phyloP scores from a whole-genome alignment of 1,140 invertebrate species.

The Papilio xuthus region DNA sequence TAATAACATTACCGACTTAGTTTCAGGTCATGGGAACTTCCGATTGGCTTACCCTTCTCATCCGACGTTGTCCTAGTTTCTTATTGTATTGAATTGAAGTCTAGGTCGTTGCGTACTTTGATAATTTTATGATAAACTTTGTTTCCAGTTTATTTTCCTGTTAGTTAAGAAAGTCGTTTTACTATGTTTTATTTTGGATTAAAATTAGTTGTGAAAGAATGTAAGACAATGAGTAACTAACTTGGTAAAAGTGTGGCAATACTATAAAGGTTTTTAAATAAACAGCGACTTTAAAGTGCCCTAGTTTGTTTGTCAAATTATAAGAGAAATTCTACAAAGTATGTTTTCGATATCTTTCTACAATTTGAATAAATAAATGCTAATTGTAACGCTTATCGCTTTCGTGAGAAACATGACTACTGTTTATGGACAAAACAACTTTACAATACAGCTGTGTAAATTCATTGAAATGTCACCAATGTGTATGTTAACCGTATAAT shows the following conservation, averaged over 20 bases:
- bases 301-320: background rate
- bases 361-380: background rate
- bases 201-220: too few relatives aligned
- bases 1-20: background rate
- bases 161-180: too few relatives aligned
- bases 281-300: background rate
- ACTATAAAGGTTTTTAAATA: background rate
- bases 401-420: background rate
- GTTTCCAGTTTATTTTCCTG: background rate
- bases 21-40: slow-evolving; percentile 23
- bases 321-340: background rate
- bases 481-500: background rate
- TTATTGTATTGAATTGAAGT: background rate
- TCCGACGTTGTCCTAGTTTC: slow-evolving; percentile 24
- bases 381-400: slow-evolving; percentile 13
- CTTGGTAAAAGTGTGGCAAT: too few relatives aligned
- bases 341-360: background rate
- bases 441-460: slow-evolving; percentile 26
- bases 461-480: slow-evolving; percentile 17
- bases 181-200: too few relatives aligned
- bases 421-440: slow-evolving; percentile 10
- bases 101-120: background rate
- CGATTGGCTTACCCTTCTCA: slow-evolving; percentile 10
- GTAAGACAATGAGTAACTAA: too few relatives aligned
- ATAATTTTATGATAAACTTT: background rate